Base-by-base conservation (phyloP, 2,888 invertebrate species). In the Aromia moschata region DNA sequence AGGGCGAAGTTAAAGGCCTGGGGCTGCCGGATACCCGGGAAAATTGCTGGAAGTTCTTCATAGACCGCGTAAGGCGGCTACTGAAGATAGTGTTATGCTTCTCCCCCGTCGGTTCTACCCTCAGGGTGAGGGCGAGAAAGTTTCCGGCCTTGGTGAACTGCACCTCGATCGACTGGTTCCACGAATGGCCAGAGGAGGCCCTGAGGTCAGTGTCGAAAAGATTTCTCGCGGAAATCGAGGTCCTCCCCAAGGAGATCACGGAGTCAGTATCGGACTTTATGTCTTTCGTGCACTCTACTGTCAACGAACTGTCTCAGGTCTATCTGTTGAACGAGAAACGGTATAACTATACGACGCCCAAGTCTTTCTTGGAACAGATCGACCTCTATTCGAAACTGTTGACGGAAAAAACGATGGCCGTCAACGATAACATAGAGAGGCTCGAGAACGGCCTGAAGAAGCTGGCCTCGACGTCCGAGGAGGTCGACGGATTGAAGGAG, bases 291-390 rank as follows among this genome's bases (percentile, higher is more conserved):
- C 97, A 98, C 76, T 87, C 87, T 57, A 89, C 91, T 17, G 96
- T 96, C 0, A 96, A 96, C 76, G 86, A 89, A 40, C 91, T 94
- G 83, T 96, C 95, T 0, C 83, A 86, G 1, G 78, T 85, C 2
- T 97, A 95, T 80, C 84, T 93, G 64, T 83, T 86, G 67, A 96
- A 94, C 75, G 96, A 97, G 71, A 88, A 89, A 36, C 86, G 96
- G 2, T 95, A 94, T 81, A 97, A 97, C 80, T 97, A 97, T 79
- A 97, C 97, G 0, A 98, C 97, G 0, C 97, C 97, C 0, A 98
- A 98, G 82, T 93, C 94, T 0, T 98, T 96, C 82, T 82, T 98
- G 43, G 97, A 97, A 77, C 93, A 95, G 76, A 96, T 97, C 58
- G 87, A 90, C 9, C 83, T 97, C 2, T 97, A 89, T 74, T 83